Evolutionary conservation across 2,113 vertebrate genomes (phyloP).

Genomic region (Myrmecophaga tridactyla): DNA sequence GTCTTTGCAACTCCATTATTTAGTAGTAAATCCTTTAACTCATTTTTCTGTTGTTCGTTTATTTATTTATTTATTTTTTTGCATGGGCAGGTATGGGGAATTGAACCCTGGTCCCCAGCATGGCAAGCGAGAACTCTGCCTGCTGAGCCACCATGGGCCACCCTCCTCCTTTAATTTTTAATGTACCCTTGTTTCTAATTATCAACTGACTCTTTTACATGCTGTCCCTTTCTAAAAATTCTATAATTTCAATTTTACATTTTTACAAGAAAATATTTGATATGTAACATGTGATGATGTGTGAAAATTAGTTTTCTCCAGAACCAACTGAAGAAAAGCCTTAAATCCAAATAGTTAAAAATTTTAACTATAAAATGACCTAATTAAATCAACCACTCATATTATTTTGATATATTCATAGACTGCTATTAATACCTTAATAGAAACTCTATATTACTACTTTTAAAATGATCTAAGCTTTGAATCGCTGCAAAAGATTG

Average conservation of each 20-base stretch:
- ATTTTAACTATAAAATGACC: neutral
- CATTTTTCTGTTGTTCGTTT: no score
- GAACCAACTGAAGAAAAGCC: neutral
- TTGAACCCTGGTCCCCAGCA: no score
- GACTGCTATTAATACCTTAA: neutral
- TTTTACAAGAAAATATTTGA: constrained; percentile 21
- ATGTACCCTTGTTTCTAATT: neutral
- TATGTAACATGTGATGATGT: neutral
- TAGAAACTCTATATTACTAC: neutral
- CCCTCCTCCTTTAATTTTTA: no score
- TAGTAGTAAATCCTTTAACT: neutral
- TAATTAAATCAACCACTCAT: neutral
- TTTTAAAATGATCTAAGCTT: constrained; percentile 28
- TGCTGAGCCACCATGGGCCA: no score
- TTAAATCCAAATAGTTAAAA: constrained; percentile 23
- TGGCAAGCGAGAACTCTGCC: no score
- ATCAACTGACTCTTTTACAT: neutral
- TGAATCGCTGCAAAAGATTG: neutral
- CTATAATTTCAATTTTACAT: neutral
- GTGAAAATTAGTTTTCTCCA: constrained; percentile 5
- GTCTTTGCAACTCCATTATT: neutral
- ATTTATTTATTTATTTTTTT: no score
- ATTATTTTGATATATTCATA: neutral
- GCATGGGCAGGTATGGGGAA: no score
- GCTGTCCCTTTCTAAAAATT: neutral